These are phyloP conservation scores for Trachymyrmex cornetzi DNA, from an alignment of 1,140 invertebrate genomes.

Conservation along the genomic window DNA sequence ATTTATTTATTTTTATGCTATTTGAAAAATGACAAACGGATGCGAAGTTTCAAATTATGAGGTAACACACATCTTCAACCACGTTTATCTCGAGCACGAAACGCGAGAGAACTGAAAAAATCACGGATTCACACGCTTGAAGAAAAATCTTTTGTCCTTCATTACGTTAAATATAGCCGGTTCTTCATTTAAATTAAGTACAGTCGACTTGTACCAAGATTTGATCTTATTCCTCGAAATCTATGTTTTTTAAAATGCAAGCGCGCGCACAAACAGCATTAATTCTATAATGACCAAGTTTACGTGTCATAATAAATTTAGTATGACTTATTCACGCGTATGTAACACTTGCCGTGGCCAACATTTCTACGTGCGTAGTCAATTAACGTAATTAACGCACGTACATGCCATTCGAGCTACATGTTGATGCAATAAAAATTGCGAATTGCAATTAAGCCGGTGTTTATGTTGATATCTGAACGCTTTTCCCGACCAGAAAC, in stretches of 20 bases:
- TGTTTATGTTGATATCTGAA: not conserved
- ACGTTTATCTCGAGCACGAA: conserved; percentile 41
- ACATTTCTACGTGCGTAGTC: not conserved
- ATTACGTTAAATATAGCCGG: conserved; percentile 48
- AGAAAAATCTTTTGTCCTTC: conserved; percentile 57
- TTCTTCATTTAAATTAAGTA: conserved; percentile 64
- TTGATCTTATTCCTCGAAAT: conserved; percentile 28
- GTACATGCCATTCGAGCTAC: not conserved
- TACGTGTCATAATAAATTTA: conserved; percentile 12
- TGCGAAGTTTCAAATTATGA: not conserved
- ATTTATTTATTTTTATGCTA: not conserved
- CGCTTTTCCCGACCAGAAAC: conserved; percentile 22
- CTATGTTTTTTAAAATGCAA: conserved; percentile 43
- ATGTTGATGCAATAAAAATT: conserved; percentile 31
- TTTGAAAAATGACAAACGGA: conserved; percentile 30
- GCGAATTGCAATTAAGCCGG: not conserved
- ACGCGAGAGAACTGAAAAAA: conserved; percentile 4
- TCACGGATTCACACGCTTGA: conserved; percentile 10
- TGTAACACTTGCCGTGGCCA: not conserved
- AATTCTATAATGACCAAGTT: conserved; percentile 27
- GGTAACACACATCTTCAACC: not conserved
- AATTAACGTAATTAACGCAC: conserved; percentile 36
- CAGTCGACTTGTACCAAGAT: not conserved
- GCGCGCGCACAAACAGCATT: not conserved
- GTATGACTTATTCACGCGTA: not conserved